phyloP scores from a whole-genome alignment of 2,113 vertebrate genomes.

The Ptychochromis oligacanthus region DNA sequence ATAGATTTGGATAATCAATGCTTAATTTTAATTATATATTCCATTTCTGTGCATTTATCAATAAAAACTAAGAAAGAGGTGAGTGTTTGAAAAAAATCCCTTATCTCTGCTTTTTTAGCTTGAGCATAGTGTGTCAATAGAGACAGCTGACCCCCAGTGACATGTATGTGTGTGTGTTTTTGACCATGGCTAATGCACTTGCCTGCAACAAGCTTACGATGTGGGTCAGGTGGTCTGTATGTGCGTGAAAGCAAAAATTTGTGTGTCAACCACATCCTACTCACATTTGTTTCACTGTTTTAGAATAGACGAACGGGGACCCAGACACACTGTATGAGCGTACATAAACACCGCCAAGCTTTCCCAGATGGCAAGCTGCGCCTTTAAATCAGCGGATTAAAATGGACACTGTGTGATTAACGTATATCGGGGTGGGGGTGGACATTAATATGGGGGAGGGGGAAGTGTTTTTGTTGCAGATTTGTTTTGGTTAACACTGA shows the following conservation, averaged over 20 bases:
- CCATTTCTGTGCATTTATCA: background rate
- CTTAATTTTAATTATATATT: background rate
- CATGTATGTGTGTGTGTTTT: slow-evolving; percentile 63
- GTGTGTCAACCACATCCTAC: slow-evolving; percentile 58
- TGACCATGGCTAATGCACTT: slow-evolving; percentile 59
- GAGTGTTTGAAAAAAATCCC: background rate
- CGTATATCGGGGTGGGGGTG: slow-evolving; percentile 4
- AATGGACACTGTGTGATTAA: slow-evolving; percentile 51
- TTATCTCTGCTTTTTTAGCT: background rate
- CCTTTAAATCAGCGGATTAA: slow-evolving; percentile 66
- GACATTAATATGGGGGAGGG: slow-evolving; percentile 16
- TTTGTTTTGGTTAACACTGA: background rate
- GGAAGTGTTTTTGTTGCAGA: background rate
- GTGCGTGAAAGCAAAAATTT: slow-evolving; percentile 53
- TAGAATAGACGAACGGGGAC: slow-evolving; percentile 10
- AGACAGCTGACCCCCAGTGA: slow-evolving; percentile 61
- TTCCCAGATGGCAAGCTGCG: slow-evolving; percentile 55
- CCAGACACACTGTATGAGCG: slow-evolving; percentile 24
- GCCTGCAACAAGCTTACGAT: slow-evolving; percentile 43
- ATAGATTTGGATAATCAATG: background rate
- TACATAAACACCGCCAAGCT: slow-evolving; percentile 26
- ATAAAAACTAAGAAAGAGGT: background rate
- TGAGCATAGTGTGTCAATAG: background rate
- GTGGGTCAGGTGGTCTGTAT: slow-evolving; percentile 58
- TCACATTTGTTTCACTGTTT: slow-evolving; percentile 46